These are phyloP conservation scores for Drosophila lowei DNA, from an alignment of 1,140 invertebrate genomes.

Conservation along the genomic window DNA sequence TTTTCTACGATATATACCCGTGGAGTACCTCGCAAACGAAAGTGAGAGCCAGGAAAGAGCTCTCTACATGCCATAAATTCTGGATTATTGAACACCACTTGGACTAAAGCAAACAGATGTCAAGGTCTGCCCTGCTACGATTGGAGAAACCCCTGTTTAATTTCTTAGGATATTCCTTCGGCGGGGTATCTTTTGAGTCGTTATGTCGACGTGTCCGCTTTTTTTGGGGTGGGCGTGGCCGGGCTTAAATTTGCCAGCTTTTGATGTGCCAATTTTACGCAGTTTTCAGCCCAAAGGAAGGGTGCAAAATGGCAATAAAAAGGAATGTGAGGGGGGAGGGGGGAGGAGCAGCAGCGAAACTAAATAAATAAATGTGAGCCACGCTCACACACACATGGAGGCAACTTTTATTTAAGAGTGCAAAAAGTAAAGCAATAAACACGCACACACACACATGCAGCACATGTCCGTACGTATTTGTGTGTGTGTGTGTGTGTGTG, in stretches of 20 bases:
- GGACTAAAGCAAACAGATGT: no score
- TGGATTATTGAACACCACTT: no score
- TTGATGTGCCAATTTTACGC: conserved; percentile 71
- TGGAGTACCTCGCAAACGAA: no score
- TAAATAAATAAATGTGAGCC: conserved; percentile 72
- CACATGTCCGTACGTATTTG: conserved; percentile 4
- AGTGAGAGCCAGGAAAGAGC: no score
- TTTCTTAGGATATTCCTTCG: no score
- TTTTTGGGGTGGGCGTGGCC: conserved; percentile 11
- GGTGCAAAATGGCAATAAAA: conserved; percentile 12
- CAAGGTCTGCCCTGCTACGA: no score
- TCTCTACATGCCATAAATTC: no score
- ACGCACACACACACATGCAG: conserved; percentile 28
- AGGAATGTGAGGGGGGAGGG: neutral
- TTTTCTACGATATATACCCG: no score
- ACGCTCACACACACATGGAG: conserved; percentile 16
- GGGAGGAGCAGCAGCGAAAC: conserved; percentile 54
- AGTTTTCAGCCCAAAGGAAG: conserved; percentile 35
- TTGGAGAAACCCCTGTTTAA: no score
- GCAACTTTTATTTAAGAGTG: conserved; percentile 60
- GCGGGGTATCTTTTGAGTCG: neutral
- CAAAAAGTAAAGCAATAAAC: conserved; percentile 74
- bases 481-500: conserved; percentile 30
- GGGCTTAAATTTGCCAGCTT: conserved; percentile 66
- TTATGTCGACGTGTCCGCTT: conserved; percentile 8